A percentile compares a stretch with the other conserved stretches of the same genome.
Evolutionary conservation across 2,113 vertebrate genomes (phyloP).

Genomic region (Rhodinocichla rosea): DNA sequence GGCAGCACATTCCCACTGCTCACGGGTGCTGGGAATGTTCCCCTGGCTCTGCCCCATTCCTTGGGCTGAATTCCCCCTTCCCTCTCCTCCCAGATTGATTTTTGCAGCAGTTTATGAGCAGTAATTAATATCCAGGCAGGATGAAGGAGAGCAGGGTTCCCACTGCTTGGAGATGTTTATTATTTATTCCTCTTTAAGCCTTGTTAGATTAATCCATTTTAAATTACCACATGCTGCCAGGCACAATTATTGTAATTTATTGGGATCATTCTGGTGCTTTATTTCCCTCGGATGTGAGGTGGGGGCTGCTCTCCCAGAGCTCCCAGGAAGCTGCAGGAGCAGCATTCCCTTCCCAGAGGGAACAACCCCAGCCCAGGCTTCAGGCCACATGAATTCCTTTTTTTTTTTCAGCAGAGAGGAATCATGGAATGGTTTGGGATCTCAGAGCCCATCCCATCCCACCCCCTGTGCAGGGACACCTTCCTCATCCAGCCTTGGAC

Average conservation of each 20-base stretch:
- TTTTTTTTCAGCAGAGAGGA: background rate
- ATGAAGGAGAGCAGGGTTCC: background rate
- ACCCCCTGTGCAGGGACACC: background rate
- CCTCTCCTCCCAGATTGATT: background rate
- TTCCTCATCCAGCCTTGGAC: background rate
- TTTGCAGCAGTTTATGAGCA: background rate
- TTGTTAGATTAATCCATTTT: conserved; percentile 47
- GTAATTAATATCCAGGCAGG: background rate
- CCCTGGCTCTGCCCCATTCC: background rate
- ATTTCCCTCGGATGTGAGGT: background rate
- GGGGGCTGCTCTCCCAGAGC: background rate
- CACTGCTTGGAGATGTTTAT: conserved; percentile 22
- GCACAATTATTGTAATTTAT: conserved; percentile 50
- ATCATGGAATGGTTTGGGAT: background rate
- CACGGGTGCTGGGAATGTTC: background rate
- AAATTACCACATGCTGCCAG: conserved; percentile 33
- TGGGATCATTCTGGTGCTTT: background rate
- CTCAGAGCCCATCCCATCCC: too few relatives aligned
- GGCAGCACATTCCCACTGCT: background rate
- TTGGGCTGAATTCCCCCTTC: background rate
- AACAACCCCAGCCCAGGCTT: accelerated
- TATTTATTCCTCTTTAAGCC: conserved; percentile 47
- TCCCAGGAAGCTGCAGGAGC: background rate
- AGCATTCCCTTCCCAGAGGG: background rate
- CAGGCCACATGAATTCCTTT: accelerated